Evolutionary conservation across 2,797 vertebrate genomes (phyloP).

Genomic region (Leptoclinus maculatus): DNA sequence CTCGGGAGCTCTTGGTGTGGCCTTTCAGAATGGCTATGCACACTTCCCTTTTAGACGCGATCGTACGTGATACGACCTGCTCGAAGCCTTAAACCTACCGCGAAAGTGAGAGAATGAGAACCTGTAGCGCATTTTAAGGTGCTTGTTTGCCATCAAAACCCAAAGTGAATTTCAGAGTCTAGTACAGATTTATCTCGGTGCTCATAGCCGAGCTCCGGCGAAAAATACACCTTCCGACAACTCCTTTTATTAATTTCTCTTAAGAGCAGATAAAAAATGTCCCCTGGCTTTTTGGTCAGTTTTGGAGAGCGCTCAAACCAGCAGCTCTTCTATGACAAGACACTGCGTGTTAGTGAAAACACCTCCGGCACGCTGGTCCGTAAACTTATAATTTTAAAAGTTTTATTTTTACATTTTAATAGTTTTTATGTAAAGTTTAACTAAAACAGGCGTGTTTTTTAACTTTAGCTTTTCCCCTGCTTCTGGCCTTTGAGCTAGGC

Average conservation of each 20-base stretch:
- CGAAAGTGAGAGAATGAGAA: too few relatives aligned
- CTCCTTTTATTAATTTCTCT: not conserved
- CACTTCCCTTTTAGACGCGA: not conserved
- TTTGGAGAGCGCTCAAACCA: constrained; percentile 18
- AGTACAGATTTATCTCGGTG: not conserved
- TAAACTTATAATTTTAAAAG: not conserved
- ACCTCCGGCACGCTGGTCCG: not conserved
- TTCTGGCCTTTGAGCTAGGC: not conserved
- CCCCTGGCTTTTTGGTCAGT: constrained; percentile 12
- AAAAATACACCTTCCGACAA: not conserved
- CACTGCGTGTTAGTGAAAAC: too few relatives aligned
- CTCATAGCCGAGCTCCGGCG: not conserved
- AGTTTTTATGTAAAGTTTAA: not conserved
- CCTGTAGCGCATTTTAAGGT: not conserved
- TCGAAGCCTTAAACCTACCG: not conserved
- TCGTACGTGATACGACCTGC: not conserved
- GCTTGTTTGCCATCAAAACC: not conserved
- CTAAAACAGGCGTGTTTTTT: not conserved
- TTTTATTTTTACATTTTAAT: constrained; percentile 5
- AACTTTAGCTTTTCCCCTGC: not conserved
- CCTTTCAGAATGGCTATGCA: not conserved
- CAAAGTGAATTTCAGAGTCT: not conserved
- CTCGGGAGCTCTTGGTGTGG: not conserved
- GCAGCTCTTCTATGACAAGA: too few relatives aligned
- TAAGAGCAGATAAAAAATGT: constrained; percentile 2